Conservation (phyloP, 1,140 invertebrate species). For the Aphaenogaster rudis region DNA sequence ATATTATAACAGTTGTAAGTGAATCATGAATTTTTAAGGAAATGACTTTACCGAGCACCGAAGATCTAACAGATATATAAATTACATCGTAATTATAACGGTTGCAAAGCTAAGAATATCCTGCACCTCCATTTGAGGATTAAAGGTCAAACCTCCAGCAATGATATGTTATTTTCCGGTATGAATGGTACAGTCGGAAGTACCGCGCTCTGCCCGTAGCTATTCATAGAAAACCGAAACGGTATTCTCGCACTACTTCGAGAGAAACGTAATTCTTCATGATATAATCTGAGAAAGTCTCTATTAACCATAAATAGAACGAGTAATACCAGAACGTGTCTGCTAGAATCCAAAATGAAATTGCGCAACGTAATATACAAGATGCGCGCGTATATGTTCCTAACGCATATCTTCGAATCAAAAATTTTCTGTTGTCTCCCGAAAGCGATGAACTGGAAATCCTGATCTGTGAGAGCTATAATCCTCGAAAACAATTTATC, state of each 20-base stretch:
- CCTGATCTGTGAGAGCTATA: neutral
- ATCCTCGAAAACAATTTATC: neutral
- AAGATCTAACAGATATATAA: neutral
- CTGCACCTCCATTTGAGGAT: neutral
- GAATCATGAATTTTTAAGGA: neutral
- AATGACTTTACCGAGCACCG: neutral
- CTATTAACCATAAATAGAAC: constrained; percentile 18
- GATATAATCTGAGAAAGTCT: neutral
- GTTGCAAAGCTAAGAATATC: neutral
- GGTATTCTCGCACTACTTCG: neutral
- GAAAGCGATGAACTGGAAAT: neutral
- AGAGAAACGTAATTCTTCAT: neutral
- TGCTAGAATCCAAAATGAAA: neutral
- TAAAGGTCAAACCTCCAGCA: neutral
- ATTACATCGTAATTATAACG: neutral
- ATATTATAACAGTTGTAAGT: neutral
- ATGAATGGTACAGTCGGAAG: neutral
- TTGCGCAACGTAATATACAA: constrained; percentile 5
- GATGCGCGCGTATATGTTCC: neutral
- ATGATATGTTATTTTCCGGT: neutral
- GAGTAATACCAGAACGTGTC: neutral
- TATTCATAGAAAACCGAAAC: constrained; percentile 30
- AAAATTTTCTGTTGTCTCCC: constrained; percentile 17
- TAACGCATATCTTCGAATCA: neutral
- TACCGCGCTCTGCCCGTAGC: neutral